phyloP scores from a whole-genome alignment of 2,888 invertebrate genomes.

The Theristus sp. region DNA sequence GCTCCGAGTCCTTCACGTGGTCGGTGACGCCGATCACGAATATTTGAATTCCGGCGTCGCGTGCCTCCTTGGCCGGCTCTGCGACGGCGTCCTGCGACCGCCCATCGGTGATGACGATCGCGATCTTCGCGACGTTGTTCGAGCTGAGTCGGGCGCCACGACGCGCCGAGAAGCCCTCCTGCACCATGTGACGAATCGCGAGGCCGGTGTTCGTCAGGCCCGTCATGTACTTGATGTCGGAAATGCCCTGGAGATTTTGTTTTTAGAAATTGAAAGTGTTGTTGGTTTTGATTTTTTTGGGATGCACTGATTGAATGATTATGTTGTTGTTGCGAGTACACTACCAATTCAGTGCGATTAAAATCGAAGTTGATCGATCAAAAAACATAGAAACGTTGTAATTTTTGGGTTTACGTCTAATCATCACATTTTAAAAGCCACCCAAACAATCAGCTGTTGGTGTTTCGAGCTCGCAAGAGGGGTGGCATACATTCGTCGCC shows the following conservation, averaged over 20 bases:
- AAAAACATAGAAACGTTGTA: background rate
- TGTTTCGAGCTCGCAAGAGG: too few species aligned
- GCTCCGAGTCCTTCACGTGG: conserved; percentile 24
- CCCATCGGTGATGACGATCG: conserved; percentile 33
- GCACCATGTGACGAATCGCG: conserved; percentile 27
- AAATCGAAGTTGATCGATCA: too few species aligned
- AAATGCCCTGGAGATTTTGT: conserved; percentile 15
- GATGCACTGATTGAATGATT: too few species aligned
- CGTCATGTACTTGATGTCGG: conserved; percentile 21
- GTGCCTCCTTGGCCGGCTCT: conserved; percentile 6
- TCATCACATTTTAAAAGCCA: too few species aligned
- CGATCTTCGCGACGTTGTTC: conserved; percentile 24
- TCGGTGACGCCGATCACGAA: conserved; percentile 31
- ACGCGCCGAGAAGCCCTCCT: conserved; percentile 24
- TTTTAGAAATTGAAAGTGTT: too few species aligned
- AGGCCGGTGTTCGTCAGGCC: conserved; percentile 27
- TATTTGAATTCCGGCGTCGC: conserved; percentile 21
- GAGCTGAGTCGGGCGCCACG: conserved; percentile 19
- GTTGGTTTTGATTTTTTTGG: too few species aligned
- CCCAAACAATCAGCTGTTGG: too few species aligned
- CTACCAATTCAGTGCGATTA: too few species aligned
- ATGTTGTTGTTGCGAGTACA: too few species aligned
- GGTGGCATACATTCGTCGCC: too few species aligned
- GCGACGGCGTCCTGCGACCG: conserved; percentile 18
- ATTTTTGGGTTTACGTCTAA: too few species aligned